These are phyloP conservation scores for Haliaeetus leucogaster DNA, from an alignment of 2,113 vertebrate species.

Conservation along the genomic window DNA sequence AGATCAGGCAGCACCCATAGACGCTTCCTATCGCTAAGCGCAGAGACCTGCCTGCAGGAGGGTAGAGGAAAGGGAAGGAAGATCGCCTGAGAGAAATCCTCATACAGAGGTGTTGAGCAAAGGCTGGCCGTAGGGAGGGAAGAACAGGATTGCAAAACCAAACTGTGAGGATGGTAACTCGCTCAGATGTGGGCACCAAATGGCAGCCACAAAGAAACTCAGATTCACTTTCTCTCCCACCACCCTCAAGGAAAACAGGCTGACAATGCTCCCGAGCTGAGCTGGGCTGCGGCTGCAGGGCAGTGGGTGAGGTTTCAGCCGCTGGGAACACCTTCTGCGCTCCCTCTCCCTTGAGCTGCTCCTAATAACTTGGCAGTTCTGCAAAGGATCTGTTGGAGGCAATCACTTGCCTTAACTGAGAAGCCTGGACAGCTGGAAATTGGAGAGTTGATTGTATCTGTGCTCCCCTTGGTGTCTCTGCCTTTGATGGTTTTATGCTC, in stretches of 20 bases:
- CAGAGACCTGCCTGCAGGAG: not conserved
- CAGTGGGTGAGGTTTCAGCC: not conserved
- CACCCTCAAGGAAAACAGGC: not conserved
- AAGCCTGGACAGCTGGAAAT: not conserved
- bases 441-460: not conserved
- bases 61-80: not conserved
- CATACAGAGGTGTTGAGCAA: rapidly evolving
- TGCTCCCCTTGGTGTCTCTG: not conserved
- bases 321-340: not conserved
- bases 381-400: not conserved
- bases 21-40: rapidly evolving
- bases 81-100: not conserved
- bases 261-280: not conserved
- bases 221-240: not conserved
- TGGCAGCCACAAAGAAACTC: not conserved
- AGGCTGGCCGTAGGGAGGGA: not conserved
- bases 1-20: not conserved
- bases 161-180: not conserved
- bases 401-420: not conserved
- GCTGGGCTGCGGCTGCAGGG: not conserved
- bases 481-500: not conserved
- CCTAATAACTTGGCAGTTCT: not conserved
- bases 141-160: not conserved
- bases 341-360: not conserved
- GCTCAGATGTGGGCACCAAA: not conserved